Base-by-base conservation (phyloP, 2,113 vertebrate species). In the Mus pahari region DNA sequence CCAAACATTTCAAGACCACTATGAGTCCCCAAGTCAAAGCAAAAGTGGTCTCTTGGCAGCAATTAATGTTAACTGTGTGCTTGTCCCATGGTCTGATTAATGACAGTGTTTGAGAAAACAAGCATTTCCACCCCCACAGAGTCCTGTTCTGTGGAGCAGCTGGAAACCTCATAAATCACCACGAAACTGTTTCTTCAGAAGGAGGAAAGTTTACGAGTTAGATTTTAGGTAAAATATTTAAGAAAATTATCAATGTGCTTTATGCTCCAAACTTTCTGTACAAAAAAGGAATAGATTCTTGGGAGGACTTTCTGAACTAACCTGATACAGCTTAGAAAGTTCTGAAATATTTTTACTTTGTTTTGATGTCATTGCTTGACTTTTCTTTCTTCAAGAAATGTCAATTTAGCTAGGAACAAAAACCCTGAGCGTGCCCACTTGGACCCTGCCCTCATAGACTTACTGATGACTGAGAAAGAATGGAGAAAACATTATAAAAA, bases 91-190 rank as follows among this genome's bases (percentile, higher is more conserved):
- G 42, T 53, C 89, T 66, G 83, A 91, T 92, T 75, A 86, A 88
- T 90, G 68, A 39, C 45, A 48, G 1, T 39, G 36, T 93, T 71
- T 89, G 92, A 48, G 91, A 58, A 94, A 90, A 78, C 64, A 97
- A 84, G 83, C 2, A 87, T 86, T 96, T 75, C 50, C 39, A 75
- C 50, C 6, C 77, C n/a, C 5, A 68, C 31, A 75, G 45, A 58
- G 24, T 31, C 60, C 39, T 55, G 39, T 92, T 86, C 58, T 75
- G 36, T 64, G 64, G 31, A 89, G 71, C 88, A 97, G 70, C 84
- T 93, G 92, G 11, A 78, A 86, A 50, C 89, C 90, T 81, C 84
- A 66, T 90, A 96, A 94, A 93, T 94, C 90, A 92, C 64, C 60
- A 39, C 53, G 24, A 73, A 92, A 58, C 66, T 84, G 16, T 86